These are phyloP conservation scores for Peromyscus leucopus DNA, from an alignment of 2,113 vertebrate genomes.

Conservation along the genomic window DNA sequence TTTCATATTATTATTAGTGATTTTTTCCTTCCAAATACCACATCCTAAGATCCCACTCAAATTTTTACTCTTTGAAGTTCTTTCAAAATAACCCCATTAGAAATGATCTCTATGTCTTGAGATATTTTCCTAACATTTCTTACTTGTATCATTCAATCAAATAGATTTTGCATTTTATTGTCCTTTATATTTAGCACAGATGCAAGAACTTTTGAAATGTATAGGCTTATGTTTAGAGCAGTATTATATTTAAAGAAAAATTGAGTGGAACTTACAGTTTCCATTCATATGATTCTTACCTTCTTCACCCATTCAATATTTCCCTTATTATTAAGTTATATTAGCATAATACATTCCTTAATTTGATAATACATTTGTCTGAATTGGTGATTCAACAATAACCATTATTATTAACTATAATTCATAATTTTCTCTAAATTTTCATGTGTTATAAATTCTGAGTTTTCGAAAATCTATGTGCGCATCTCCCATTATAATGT, in stretches of 20 bases:
- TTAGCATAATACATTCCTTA: not conserved
- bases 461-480: not conserved
- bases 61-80: not conserved
- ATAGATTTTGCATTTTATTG: not conserved
- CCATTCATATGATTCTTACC: not conserved
- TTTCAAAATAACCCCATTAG: not conserved
- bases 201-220: not conserved
- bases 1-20: constrained; percentile 31
- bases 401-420: not conserved
- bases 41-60: not conserved
- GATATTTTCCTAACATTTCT: not conserved
- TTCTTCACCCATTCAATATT: not conserved
- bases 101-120: not conserved
- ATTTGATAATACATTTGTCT: not conserved
- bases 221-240: not conserved
- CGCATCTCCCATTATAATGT: not conserved
- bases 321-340: not conserved
- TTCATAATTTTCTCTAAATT: not conserved
- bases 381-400: not conserved
- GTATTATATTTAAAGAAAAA: not conserved
- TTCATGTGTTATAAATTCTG: not conserved
- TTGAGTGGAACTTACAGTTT: not conserved
- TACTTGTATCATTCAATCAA: not conserved
- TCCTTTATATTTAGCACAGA: not conserved
- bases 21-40: not conserved